Evolutionary conservation across 2,797 vertebrate species (phyloP).

Genomic region (Rhynchotus rufescens): DNA sequence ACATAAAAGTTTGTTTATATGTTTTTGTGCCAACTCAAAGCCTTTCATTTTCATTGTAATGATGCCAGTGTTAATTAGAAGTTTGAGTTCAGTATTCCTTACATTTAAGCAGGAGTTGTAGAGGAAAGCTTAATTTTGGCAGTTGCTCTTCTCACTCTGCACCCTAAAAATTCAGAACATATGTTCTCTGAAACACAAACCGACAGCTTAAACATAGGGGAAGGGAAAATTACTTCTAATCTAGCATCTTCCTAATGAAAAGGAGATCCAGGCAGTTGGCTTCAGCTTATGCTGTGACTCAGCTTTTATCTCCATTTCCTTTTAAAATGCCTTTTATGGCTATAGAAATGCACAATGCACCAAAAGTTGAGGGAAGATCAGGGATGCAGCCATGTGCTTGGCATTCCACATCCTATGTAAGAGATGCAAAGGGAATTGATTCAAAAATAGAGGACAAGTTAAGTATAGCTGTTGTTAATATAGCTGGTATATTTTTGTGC

Average conservation of each 20-base stretch:
- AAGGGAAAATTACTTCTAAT: conserved; percentile 65
- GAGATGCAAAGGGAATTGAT: not conserved
- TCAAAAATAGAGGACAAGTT: not conserved
- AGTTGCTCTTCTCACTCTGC: conserved; percentile 44
- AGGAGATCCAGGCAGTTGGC: conserved; percentile 33
- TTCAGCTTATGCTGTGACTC: conserved; percentile 3
- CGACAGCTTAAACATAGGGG: conserved; percentile 38
- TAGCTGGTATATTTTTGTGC: not conserved
- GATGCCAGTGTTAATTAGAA: conserved; percentile 71
- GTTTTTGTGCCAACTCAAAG: conserved; percentile 47
- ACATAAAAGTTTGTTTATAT: conserved; percentile 64
- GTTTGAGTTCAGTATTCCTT: conserved; percentile 26
- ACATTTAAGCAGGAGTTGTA: not conserved
- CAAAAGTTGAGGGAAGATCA: not conserved
- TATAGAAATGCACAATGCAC: not conserved
- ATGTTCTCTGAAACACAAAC: conserved; percentile 36
- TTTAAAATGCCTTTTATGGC: conserved; percentile 11
- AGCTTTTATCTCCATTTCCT: conserved; percentile 54
- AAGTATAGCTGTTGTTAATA: not conserved
- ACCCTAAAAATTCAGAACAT: conserved; percentile 63
- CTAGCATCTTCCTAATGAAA: conserved; percentile 61
- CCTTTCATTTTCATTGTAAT: conserved; percentile 63
- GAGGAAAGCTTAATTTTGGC: conserved; percentile 32
- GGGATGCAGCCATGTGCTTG: not conserved
- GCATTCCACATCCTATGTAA: not conserved